Evolutionary conservation across 1,140 invertebrate species (phyloP), one percentile per base, ranked within the genome.

Genomic region (Cotesia chilonis): DNA sequence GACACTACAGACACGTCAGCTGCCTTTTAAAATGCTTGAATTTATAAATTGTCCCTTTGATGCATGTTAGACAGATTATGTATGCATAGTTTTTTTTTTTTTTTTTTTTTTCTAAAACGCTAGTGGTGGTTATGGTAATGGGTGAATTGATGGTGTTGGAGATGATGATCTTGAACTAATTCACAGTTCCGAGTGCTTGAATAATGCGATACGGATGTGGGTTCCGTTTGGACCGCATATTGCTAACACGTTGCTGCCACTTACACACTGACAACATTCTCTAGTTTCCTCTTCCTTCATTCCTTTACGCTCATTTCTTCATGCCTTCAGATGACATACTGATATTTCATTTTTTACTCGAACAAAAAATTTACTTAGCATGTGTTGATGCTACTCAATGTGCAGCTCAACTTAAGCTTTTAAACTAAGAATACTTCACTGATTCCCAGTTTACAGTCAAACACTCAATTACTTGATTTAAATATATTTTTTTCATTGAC

Each of bases 181-280:
- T 59, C 20, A 20, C 17, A 59, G n/a, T 47, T 51, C 41, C 63
- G 41, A 47, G 41, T 47, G 41, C 7, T 7, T 65, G 37, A 65
- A 47, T 65, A 65, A 65, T 65, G 41, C 20, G 36, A 17, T 65
- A 47, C 41, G 63, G 63, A 65, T 65, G 63, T 65, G 38, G 41
- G 41, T 51, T 28, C 10, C 7, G 63, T 20, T 51, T 37, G n/a
- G 17, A 51, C 14, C 35, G 47, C 63, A 65, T 36, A 51, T 65
- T 65, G 63, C 63, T 6, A 51, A 28, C 63, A 65, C 63, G 41
- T 65, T 65, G 63, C 7, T 47, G 5, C 41, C 41, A 47, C 41
- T 47, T 47, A 47, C 5, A 47, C 10, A 47, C 41, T 9, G 2
- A 47, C 6, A 47, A 47, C 41, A 10, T 47, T 47, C 41, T 47